These are phyloP conservation scores for Menura novaehollandiae DNA, from an alignment of 2,113 vertebrate species.

Conservation along the genomic window DNA sequence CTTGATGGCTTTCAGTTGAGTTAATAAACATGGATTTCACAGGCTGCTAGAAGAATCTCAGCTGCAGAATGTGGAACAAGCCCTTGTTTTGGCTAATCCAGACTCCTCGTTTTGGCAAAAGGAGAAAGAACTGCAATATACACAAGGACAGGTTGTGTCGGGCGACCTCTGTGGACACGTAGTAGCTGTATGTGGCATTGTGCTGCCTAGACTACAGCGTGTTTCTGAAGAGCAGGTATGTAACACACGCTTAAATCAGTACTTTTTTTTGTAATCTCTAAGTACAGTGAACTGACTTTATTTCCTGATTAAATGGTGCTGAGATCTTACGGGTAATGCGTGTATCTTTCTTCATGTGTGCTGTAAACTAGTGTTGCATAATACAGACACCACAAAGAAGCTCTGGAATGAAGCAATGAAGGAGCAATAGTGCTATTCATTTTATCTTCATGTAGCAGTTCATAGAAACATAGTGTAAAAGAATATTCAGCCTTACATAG, in stretches of 20 bases:
- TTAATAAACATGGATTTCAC: neutral
- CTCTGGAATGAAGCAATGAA: neutral
- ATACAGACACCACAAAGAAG: neutral
- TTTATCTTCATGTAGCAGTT: neutral
- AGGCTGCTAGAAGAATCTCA: conserved; percentile 89
- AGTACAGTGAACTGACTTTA: neutral
- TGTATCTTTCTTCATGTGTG: neutral
- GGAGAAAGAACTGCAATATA: conserved; percentile 74
- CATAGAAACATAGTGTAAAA: neutral
- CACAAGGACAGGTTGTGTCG: conserved; percentile 81
- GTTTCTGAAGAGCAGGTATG: conserved; percentile 73
- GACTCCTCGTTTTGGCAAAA: conserved; percentile 79
- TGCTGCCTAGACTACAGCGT: conserved; percentile 75
- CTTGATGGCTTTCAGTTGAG: neutral
- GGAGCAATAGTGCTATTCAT: neutral
- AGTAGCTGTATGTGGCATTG: conserved; percentile 87
- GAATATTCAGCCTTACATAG: neutral
- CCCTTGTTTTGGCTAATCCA: conserved; percentile 86
- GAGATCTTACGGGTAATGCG: accelerated
- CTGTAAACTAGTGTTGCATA: neutral
- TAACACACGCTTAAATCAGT: neutral
- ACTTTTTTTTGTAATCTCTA: neutral
- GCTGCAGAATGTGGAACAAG: conserved; percentile 82
- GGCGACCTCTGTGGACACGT: conserved; percentile 84
- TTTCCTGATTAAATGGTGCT: neutral